These are phyloP conservation scores for Chironomus striatipennis DNA, from an alignment of 1,140 invertebrate species.

Conservation along the genomic window DNA sequence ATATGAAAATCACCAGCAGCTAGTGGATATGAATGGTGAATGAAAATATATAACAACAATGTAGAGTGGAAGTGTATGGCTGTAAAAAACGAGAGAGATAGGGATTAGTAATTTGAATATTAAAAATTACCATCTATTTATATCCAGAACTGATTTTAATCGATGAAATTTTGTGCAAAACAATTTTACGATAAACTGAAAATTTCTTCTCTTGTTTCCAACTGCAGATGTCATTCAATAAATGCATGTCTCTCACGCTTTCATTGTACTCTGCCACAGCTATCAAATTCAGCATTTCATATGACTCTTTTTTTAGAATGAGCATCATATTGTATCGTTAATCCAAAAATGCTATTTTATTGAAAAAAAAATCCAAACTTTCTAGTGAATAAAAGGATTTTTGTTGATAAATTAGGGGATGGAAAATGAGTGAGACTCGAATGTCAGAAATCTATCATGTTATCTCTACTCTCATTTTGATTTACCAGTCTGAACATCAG, in stretches of 20 bases:
- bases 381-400: background rate
- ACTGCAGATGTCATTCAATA: no score
- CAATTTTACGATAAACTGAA: no score
- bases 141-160: background rate
- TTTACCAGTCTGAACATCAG: background rate
- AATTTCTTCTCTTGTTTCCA: no score
- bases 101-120: slow-evolving; percentile 23
- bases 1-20: background rate
- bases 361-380: background rate
- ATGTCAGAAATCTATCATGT: background rate
- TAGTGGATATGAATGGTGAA: background rate
- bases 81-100: background rate
- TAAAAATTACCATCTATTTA: slow-evolving; percentile 21
- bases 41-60: background rate
- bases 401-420: background rate
- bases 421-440: no score
- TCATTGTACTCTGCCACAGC: no score
- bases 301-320: no score
- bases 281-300: no score
- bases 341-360: slow-evolving; percentile 20
- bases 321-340: background rate
- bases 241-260: no score
- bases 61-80: no score
- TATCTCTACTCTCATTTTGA: background rate
- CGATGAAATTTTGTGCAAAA: no score